These are phyloP conservation scores for Saccopteryx bilineata DNA, from an alignment of 2,113 vertebrate genomes.

Conservation along the genomic window DNA sequence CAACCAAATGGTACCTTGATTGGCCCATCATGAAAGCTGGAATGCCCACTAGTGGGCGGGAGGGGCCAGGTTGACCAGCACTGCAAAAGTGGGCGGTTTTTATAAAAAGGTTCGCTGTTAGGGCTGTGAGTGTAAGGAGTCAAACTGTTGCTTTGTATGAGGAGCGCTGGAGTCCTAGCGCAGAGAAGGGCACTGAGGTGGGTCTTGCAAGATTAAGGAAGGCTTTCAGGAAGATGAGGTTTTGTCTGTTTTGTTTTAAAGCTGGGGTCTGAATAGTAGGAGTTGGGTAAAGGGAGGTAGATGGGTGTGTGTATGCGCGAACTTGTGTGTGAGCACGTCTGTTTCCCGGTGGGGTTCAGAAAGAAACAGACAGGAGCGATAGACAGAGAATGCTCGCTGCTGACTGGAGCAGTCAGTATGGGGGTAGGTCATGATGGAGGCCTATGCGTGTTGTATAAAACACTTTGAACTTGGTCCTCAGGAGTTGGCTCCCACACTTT, in stretches of 20 bases:
- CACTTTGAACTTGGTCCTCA: constrained; percentile 12
- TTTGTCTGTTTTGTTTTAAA: neutral
- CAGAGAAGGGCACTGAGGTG: neutral
- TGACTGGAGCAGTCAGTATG: neutral
- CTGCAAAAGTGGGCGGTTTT: too few species aligned
- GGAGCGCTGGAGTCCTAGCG: neutral
- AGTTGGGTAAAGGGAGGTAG: neutral
- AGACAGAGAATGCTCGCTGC: neutral
- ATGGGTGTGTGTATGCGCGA: neutral
- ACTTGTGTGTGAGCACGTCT: neutral
- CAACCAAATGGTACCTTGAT: too few species aligned
- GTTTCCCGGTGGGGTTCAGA: neutral
- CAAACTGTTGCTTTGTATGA: neutral
- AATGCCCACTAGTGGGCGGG: too few species aligned
- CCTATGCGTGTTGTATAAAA: neutral
- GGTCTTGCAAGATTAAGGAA: neutral
- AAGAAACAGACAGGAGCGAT: neutral
- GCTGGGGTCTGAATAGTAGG: neutral
- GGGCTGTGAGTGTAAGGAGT: too few species aligned
- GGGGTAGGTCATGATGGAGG: neutral
- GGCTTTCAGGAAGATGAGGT: neutral
- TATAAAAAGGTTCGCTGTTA: too few species aligned
- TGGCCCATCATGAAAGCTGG: too few species aligned
- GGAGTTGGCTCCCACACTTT: neutral
- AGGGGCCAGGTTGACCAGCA: too few species aligned